A percentile compares a stretch with the other conserved stretches of the same genome.
Evolutionary conservation across 2,113 vertebrate genomes (phyloP).

Genomic region (Recurvirostra avosetta): DNA sequence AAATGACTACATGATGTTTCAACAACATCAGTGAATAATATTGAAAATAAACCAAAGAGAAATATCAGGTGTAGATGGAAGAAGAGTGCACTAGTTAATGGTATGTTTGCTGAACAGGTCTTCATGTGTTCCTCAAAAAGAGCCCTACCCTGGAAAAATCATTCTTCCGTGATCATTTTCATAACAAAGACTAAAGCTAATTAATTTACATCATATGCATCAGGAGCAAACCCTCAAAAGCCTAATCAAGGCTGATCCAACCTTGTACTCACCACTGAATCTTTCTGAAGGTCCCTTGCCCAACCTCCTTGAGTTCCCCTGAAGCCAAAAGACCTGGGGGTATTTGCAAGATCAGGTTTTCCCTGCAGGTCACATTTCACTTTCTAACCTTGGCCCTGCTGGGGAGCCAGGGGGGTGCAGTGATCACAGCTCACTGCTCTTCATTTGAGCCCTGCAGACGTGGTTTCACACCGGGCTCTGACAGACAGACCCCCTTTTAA

Average conservation of each 20-base stretch:
- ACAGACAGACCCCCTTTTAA: slow-evolving; percentile 4
- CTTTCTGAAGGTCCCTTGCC: neutral
- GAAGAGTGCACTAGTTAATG: neutral
- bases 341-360: neutral
- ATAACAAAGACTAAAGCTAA: neutral
- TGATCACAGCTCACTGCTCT: neutral
- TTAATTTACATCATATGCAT: neutral
- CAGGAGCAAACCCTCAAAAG: neutral
- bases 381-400: neutral
- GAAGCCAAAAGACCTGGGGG: accelerated
- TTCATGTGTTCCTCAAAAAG: neutral
- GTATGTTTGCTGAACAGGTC: neutral
- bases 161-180: neutral
- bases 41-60: neutral
- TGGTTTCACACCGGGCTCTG: slow-evolving; percentile 2
- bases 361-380: neutral
- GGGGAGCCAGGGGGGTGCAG: neutral
- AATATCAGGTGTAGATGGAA: neutral
- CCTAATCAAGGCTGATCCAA: neutral
- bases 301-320: neutral
- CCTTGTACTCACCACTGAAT: neutral
- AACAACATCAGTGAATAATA: neutral
- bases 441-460: accelerated
- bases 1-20: neutral
- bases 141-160: neutral